Base-by-base conservation (phyloP, 64 coral and sea anemone species). In the Porites australiensis region DNA sequence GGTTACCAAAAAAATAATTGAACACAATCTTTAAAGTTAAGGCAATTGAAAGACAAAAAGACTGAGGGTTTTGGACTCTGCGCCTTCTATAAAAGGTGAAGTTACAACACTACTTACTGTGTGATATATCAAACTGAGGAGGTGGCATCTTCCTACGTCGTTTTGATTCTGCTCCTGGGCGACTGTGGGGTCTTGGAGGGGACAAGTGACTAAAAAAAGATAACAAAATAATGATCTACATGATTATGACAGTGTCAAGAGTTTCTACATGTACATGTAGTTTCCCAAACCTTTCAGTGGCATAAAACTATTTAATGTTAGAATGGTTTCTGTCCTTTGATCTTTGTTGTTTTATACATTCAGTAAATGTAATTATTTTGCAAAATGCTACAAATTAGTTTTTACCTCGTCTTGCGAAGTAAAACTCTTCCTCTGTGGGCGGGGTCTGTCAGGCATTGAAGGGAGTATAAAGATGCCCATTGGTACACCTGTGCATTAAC, bases 401-500 rank as follows among this genome's bases (percentile, higher is more conserved):
- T 37, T 37, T 91, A 96, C 95, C 91, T 93, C 53, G 91, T 93
- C 71, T 96, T 96, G 14, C 89, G 75, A 73, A 96, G 83, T 15
- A 96, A 75, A 13, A 94, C 88, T 74, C 82, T 68, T 44, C 78
- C 83, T 79, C 74, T 79, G 15, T 92, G 86, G 11, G 82, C 72
- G 50, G 89, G 86, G 44, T 87, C 89, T 70, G 88, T 54, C 53
- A 69, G 76, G 50, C 95, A 96, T 46, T 96, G 95, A 83, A 96
- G 95, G 13, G 92, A 94, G 52, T 96, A 96, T 4, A 96, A 77
- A 15, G 95, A 93, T 7, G 95, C 95, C 87, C 93, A 77, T 70
- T 96, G 91, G 66, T 90, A 75, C 46, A 96, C 46, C 95, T 96
- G 45, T 5, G 21, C 12, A 79, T 16, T 60, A 4, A 87, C 53